phyloP scores from a whole-genome alignment of 2,797 vertebrate genomes.

The Onychomys leucogaster region DNA sequence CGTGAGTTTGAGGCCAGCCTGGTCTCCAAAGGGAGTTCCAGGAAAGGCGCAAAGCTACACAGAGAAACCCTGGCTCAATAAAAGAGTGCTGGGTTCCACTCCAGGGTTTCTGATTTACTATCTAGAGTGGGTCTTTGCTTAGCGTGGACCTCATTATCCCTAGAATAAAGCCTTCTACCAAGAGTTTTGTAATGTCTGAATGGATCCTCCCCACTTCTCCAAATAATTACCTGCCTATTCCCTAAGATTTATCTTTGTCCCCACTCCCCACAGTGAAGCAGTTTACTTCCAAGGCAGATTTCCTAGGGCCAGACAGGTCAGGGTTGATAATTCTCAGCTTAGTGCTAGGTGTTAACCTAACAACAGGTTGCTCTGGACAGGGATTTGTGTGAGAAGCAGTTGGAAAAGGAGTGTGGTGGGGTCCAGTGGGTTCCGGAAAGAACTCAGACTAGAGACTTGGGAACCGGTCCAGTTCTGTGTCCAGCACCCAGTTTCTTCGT shows the following conservation, averaged over 20 bases:
- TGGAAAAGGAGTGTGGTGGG: background rate
- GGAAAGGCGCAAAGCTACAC: too few relatives aligned
- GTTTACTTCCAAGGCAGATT: background rate
- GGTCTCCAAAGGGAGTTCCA: too few relatives aligned
- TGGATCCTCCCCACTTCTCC: background rate
- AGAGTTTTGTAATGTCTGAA: background rate
- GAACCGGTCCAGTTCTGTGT: background rate
- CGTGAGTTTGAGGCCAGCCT: too few relatives aligned
- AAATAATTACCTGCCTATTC: background rate
- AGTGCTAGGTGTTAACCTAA: conserved; percentile 55
- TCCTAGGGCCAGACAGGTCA: background rate
- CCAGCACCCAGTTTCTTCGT: background rate
- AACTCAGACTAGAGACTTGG: background rate
- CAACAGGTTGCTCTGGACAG: background rate
- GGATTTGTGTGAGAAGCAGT: conserved; percentile 42
- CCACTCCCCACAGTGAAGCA: background rate
- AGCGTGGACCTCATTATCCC: background rate
- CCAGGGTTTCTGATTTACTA: background rate
- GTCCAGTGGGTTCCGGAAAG: background rate
- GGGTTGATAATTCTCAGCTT: conserved; percentile 25
- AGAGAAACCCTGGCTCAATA: too few relatives aligned
- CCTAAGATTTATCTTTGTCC: background rate
- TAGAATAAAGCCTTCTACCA: background rate
- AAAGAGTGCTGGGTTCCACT: background rate
- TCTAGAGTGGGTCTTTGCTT: background rate